Percentiles rank a stretch among this genome's conserved stretches.
phyloP scores from a whole-genome alignment of 2,888 invertebrate genomes.

The Scaeva pyrastri region DNA sequence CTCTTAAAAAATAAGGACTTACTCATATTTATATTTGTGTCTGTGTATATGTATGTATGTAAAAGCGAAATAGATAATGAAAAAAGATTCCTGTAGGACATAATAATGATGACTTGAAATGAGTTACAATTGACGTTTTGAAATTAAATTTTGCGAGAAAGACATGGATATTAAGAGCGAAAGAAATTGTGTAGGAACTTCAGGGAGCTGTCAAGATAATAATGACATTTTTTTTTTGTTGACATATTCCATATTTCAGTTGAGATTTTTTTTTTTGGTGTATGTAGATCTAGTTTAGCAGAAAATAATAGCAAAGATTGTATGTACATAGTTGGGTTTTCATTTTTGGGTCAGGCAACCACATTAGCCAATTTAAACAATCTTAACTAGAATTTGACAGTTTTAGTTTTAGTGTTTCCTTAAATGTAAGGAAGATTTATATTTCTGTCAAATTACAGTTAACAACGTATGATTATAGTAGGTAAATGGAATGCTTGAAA shows the following conservation, averaged over 20 bases:
- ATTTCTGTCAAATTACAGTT: no score
- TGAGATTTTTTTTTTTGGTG: slow-evolving; percentile 27
- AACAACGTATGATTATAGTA: no score
- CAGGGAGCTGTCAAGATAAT: slow-evolving; percentile 22
- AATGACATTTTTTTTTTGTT: slow-evolving; percentile 22
- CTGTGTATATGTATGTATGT: neutral
- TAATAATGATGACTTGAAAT: slow-evolving; percentile 59
- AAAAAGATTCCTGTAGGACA: slow-evolving; percentile 45
- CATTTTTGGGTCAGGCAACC: neutral
- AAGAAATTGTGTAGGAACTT: slow-evolving; percentile 18
- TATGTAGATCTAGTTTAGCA: neutral
- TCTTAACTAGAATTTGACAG: no score
- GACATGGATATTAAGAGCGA: slow-evolving; percentile 9
- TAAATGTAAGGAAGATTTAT: no score
- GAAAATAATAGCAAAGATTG: neutral
- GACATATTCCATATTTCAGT: slow-evolving; percentile 38
- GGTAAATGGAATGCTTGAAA: no score
- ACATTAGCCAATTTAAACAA: neutral
- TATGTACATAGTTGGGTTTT: neutral
- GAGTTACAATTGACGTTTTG: slow-evolving; percentile 63
- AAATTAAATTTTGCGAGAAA: slow-evolving; percentile 5
- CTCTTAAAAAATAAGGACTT: neutral
- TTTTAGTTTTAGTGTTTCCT: no score
- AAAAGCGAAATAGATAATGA: slow-evolving; percentile 27
- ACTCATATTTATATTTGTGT: slow-evolving; percentile 1